Conservation (phyloP, 2,797 vertebrate genomes). For the Telmatherina bonti region DNA sequence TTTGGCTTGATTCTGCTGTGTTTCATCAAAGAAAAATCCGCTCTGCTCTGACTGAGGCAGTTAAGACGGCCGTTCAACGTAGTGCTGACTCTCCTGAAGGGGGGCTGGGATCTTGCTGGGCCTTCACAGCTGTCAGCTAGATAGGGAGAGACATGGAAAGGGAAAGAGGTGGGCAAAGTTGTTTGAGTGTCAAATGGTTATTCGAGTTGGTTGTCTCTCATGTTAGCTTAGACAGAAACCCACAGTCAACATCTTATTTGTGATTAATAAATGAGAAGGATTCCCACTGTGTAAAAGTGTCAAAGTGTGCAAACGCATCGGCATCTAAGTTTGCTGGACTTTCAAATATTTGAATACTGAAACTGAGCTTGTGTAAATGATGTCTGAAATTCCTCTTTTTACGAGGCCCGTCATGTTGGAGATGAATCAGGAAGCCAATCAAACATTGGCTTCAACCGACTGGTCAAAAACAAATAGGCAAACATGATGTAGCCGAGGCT, state of each 20-base stretch:
- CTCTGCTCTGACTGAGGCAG: conserved; percentile 75
- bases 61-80: conserved; percentile 66
- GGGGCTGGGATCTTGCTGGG: conserved; percentile 43
- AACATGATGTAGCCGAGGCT: conserved; percentile 64
- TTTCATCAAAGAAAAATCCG: conserved; percentile 89
- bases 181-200: conserved; percentile 27
- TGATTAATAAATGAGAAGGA: conserved; percentile 24
- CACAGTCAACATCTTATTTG: conserved; percentile 38
- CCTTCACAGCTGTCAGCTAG: conserved; percentile 67
- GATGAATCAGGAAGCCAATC: conserved; percentile 68
- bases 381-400: conserved; percentile 59
- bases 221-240: conserved; percentile 21
- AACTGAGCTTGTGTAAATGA: conserved; percentile 36
- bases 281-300: conserved; percentile 11
- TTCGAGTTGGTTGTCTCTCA: conserved; percentile 26
- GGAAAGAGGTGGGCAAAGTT: conserved; percentile 35
- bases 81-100: conserved; percentile 61
- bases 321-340: conserved; percentile 13
- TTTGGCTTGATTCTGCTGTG: conserved; percentile 82
- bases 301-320: conserved; percentile 30
- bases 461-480: conserved; percentile 79
- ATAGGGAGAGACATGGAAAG: conserved; percentile 38
- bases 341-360: conserved; percentile 10
- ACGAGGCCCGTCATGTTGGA: conserved; percentile 59
- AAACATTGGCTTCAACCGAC: conserved; percentile 67